A percentile compares a stretch with the other conserved stretches of the same genome.
These are phyloP conservation scores for Globodera rostochiensis DNA, from an alignment of 1,140 invertebrate genomes.

Conservation along the genomic window DNA sequence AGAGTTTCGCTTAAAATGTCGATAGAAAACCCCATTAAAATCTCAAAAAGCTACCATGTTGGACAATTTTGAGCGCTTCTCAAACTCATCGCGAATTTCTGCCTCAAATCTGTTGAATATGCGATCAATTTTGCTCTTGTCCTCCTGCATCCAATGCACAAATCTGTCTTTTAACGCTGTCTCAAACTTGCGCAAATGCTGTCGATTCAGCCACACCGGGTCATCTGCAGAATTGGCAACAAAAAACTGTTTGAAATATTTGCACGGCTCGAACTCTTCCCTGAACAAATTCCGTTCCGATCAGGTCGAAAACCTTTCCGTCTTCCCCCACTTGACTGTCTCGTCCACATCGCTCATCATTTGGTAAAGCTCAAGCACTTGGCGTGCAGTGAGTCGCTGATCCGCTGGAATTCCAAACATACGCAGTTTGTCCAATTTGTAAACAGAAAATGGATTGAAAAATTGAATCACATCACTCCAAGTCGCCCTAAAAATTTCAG, in stretches of 20 bases:
- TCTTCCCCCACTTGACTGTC: conserved; percentile 43
- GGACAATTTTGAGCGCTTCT: conserved; percentile 56
- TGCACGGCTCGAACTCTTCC: conserved; percentile 58
- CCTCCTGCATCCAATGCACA: conserved; percentile 59
- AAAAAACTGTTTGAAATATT: conserved; percentile 48
- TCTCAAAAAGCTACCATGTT: conserved; percentile 55
- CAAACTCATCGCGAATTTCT: conserved; percentile 58
- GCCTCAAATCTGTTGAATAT: conserved; percentile 49
- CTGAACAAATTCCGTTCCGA: conserved; percentile 30
- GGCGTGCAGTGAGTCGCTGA: conserved; percentile 62
- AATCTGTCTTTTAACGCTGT: conserved; percentile 58
- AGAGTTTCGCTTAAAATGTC: conserved; percentile 39
- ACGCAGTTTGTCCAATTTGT: conserved; percentile 60
- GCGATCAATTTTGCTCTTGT: conserved; percentile 55
- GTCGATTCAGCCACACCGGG: conserved; percentile 57
- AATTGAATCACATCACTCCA: conserved; percentile 39
- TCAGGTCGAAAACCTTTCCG: not conserved
- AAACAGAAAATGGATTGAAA: conserved; percentile 63
- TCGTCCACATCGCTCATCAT: conserved; percentile 57
- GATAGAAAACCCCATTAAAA: not conserved
- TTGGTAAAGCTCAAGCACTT: conserved; percentile 58
- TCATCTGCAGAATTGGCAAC: conserved; percentile 7
- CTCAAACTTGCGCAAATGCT: conserved; percentile 52
- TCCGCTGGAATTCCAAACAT: conserved; percentile 65
- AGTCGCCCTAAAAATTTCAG: not conserved